These are phyloP conservation scores for Tachycineta bicolor DNA, from an alignment of 2,113 vertebrate genomes.

Conservation along the genomic window DNA sequence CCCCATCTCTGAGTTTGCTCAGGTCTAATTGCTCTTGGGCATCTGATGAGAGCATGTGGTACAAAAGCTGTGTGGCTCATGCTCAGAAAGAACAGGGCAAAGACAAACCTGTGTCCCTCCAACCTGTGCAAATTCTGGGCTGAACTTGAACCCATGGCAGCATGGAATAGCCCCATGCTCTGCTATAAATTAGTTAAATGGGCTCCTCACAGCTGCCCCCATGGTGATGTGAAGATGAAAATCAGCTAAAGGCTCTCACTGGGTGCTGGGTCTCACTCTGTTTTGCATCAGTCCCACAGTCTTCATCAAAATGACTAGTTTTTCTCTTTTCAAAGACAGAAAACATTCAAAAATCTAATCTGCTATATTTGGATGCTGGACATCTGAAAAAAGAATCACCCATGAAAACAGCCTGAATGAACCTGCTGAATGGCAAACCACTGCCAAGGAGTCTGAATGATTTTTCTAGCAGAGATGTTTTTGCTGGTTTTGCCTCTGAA, in stretches of 20 bases:
- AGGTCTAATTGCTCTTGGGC: neutral
- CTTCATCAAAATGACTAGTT: neutral
- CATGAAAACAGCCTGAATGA: neutral
- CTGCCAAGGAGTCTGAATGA: neutral
- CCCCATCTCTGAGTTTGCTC: neutral
- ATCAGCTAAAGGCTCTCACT: neutral
- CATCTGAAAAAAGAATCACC: conserved; percentile 44
- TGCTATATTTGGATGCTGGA: conserved; percentile 22
- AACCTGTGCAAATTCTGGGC: neutral
- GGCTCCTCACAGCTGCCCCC: neutral
- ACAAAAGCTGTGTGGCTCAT: neutral
- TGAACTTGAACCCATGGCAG: neutral
- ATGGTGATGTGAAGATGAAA: neutral
- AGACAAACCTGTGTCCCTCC: neutral
- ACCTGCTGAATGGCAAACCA: neutral
- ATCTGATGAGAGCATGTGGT: neutral
- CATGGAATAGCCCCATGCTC: neutral
- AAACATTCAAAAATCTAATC: neutral
- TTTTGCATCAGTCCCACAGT: neutral
- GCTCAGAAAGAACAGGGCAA: neutral
- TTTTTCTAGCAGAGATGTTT: conserved; percentile 9
- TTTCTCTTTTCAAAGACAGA: neutral
- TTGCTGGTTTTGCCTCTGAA: neutral
- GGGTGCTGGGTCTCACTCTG: neutral
- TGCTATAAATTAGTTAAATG: neutral